Evolutionary conservation across 2,888 invertebrate species (phyloP).

Genomic region (Drosophila stalkeri): DNA sequence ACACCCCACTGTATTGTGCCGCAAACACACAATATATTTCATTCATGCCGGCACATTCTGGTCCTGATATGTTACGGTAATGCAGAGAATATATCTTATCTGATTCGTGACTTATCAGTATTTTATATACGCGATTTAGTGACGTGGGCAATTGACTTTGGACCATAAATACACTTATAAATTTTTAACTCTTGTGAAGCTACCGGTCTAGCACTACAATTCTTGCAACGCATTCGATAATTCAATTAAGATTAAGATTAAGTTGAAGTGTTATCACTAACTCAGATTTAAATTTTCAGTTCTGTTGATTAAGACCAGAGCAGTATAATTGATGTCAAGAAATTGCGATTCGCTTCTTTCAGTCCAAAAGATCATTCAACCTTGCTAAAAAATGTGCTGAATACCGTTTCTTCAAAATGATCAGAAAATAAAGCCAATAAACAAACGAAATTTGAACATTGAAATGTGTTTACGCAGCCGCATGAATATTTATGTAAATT

Average conservation of each 20-base stretch:
- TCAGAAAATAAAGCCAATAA: neutral
- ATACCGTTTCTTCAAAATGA: neutral
- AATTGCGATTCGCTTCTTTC: neutral
- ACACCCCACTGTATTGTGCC: constrained; percentile 5
- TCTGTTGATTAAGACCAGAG: neutral
- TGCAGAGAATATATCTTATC: constrained; percentile 55
- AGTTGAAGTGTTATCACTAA: neutral
- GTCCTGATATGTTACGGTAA: constrained; percentile 18
- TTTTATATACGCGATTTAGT: constrained; percentile 41
- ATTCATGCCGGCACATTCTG: constrained; percentile 50
- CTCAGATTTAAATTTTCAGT: neutral
- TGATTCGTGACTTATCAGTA: constrained; percentile 37
- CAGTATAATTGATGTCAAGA: neutral
- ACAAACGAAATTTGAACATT: constrained; percentile 14
- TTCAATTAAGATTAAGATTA: neutral
- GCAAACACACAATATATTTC: constrained; percentile 35
- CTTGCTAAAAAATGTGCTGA: constrained; percentile 39
- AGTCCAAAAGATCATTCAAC: constrained; percentile 57
- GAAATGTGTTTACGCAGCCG: constrained; percentile 49
- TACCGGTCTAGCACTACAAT: neutral
- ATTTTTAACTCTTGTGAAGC: constrained; percentile 1
- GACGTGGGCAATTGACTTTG: constrained; percentile 15
- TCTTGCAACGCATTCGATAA: neutral
- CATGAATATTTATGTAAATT: constrained; percentile 33
- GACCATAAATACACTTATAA: constrained; percentile 1